A percentile compares a stretch with the other conserved stretches of the same genome.
These are phyloP conservation scores for Pteronura brasiliensis DNA, from an alignment of 2,113 vertebrate genomes.

Conservation along the genomic window DNA sequence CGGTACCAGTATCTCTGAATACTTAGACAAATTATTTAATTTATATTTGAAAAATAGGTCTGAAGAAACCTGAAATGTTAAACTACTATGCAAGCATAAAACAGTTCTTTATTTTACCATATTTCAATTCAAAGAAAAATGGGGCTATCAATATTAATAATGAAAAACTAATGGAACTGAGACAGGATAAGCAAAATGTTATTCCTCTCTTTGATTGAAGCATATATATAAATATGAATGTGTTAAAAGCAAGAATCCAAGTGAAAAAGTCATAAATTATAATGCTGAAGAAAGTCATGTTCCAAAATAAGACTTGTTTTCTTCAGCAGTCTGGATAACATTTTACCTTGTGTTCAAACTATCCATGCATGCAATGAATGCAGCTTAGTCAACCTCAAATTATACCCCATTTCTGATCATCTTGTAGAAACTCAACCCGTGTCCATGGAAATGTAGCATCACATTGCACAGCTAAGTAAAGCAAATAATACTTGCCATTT, in stretches of 20 bases:
- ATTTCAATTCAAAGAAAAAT: conserved; percentile 31
- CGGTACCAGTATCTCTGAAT: background rate
- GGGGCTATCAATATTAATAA: conserved; percentile 12
- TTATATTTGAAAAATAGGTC: conserved; percentile 10
- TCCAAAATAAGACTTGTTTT: conserved; percentile 77
- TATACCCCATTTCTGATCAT: conserved; percentile 60
- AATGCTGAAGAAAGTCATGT: conserved; percentile 70
- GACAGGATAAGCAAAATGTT: conserved; percentile 40
- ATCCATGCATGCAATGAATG: conserved; percentile 69
- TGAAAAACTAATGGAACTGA: conserved; percentile 49
- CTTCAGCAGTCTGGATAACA: conserved; percentile 76
- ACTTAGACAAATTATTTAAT: background rate
- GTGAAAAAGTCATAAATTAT: conserved; percentile 76
- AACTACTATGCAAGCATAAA: conserved; percentile 8
- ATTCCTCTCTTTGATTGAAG: conserved; percentile 57
- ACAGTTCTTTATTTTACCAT: background rate
- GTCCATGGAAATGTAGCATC: conserved; percentile 64
- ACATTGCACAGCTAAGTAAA: conserved; percentile 28
- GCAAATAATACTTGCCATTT: conserved; percentile 67
- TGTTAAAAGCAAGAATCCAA: conserved; percentile 72
- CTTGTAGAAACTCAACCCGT: conserved; percentile 30
- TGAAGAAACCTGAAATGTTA: conserved; percentile 24
- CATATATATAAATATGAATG: conserved; percentile 33
- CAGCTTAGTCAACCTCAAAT: conserved; percentile 64
- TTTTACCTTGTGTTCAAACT: conserved; percentile 79